Evolutionary conservation across 2,113 vertebrate species (phyloP).

Genomic region (Bos indicus): DNA sequence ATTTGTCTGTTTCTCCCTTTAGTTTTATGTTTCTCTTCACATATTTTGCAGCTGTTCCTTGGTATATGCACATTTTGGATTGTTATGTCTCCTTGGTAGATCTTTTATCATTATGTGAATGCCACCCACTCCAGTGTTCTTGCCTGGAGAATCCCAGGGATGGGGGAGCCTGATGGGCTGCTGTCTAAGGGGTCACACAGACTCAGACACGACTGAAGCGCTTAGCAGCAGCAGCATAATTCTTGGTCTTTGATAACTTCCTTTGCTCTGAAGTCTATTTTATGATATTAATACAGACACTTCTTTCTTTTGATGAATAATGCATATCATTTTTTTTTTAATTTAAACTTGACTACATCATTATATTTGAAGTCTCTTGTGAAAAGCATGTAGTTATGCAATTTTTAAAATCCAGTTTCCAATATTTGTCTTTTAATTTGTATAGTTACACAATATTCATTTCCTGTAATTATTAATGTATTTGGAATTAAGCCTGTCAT

Average conservation of each 20-base stretch:
- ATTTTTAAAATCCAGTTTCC: background rate
- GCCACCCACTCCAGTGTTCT: too few relatives aligned
- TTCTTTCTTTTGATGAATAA: background rate
- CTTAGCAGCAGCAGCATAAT: too few relatives aligned
- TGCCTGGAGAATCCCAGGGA: too few relatives aligned
- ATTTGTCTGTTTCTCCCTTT: background rate
- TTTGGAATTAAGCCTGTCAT: background rate
- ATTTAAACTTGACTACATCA: background rate
- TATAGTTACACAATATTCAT: background rate
- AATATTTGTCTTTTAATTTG: background rate
- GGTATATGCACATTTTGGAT: background rate
- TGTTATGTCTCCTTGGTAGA: background rate
- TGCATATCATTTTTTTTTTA: background rate
- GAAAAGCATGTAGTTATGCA: background rate
- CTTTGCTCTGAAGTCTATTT: background rate
- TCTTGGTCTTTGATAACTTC: background rate
- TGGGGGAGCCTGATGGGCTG: too few relatives aligned
- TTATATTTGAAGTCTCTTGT: background rate
- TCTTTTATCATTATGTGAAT: background rate
- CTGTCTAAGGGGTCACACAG: too few relatives aligned
- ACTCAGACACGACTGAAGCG: too few relatives aligned
- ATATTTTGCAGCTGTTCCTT: background rate
- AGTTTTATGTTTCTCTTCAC: background rate
- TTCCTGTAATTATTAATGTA: background rate
- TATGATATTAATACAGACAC: background rate